Evolutionary conservation across 2,797 vertebrate genomes (phyloP).

Genomic region (Eospalax fontanierii): DNA sequence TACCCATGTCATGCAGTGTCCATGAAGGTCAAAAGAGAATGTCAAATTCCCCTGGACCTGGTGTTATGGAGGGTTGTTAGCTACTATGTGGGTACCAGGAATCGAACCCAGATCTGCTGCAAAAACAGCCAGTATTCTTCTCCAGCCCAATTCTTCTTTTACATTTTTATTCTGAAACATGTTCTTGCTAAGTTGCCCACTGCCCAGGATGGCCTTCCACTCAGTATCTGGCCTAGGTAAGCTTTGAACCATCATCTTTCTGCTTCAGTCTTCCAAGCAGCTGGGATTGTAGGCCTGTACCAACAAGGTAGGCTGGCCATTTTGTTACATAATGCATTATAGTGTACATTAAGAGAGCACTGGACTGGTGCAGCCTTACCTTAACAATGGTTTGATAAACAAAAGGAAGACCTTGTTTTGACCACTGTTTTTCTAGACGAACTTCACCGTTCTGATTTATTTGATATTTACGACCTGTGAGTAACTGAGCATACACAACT

Average conservation of each 20-base stretch:
- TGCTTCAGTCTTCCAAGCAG: background rate
- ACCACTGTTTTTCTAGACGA: constrained; percentile 97
- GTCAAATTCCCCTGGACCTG: too few relatives aligned
- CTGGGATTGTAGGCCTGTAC: background rate
- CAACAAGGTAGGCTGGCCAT: background rate
- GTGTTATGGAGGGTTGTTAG: too few relatives aligned
- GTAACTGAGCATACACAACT: constrained; percentile 95
- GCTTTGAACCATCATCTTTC: background rate
- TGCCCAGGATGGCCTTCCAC: background rate
- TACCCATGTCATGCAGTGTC: too few relatives aligned
- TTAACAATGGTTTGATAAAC: constrained; percentile 96
- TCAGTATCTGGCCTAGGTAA: background rate
- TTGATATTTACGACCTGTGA: constrained; percentile 95
- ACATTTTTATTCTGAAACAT: background rate
- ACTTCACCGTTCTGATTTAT: constrained; percentile 94
- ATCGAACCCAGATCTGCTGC: too few relatives aligned
- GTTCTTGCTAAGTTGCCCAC: background rate
- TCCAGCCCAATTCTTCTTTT: background rate
- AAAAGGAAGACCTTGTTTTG: constrained; percentile 96
- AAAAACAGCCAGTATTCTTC: too few relatives aligned
- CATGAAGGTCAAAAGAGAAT: too few relatives aligned
- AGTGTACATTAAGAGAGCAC: background rate
- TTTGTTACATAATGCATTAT: background rate
- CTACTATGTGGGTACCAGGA: too few relatives aligned
- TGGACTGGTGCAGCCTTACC: constrained; percentile 89